Evolutionary conservation across 1,140 invertebrate species (phyloP), one percentile per base, ranked within the genome.

Genomic region (Dermatophagoides farinae): DNA sequence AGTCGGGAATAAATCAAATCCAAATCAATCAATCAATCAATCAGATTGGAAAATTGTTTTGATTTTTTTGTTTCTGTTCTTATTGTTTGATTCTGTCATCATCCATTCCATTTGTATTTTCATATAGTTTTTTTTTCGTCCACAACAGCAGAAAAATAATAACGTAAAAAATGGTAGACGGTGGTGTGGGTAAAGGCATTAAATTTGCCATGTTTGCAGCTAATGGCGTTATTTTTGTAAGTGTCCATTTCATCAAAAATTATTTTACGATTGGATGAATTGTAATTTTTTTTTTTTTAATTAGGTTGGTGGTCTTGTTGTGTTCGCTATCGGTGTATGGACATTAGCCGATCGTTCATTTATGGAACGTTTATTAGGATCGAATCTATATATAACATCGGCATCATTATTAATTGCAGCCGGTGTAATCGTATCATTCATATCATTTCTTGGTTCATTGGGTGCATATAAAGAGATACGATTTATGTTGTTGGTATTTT

Each of bases 401-500:
- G 79, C 86, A 37, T 86, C 83, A 64, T 83, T 89, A 61, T 73
- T 90, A 25, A 78, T 89, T 22, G 80, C 79, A 4, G 85, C 83
- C 47, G 87, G 86, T 11, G 77, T 81, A 16, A 72, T 84, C 23
- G 80, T 86, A 38, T 77, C 82, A 63, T 66, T 90, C 41, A 79
- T 89, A 25, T 82, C 86, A 6, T 82, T 88, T 68, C 77, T 91
- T 61, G 88, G 88, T 37, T 89, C 86, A 70, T 75, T 86, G 55
- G 88, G 87, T 18, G 85, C 88, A 6, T 78, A 83, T 16, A 85
- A 82, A 65, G 87, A 90, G 77, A 80, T 90, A 59, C 86, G 88
- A 71, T 91, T 86, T 70, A 81, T 90, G 78, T 76, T 90, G 9
- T 75, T 90, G 47, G 85, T 82, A 85, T 90, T 90, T 71, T 87